A percentile compares a stretch with the other conserved stretches of the same genome.
phyloP scores from a whole-genome alignment of 2,888 invertebrate species.

The Nephrotoma flavescens region DNA sequence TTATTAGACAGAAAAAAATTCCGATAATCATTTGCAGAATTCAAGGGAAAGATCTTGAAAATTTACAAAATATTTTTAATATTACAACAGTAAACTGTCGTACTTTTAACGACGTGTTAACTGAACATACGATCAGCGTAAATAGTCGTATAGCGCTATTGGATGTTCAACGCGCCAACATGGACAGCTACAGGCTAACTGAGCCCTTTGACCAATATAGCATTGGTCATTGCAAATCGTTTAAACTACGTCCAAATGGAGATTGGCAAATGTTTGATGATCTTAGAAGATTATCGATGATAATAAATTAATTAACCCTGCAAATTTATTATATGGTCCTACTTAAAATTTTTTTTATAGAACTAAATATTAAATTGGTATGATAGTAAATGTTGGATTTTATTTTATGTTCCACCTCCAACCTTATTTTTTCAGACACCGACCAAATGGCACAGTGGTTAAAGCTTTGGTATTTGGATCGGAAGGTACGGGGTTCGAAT shows the following conservation, averaged over 20 bases:
- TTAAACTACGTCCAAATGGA: not conserved
- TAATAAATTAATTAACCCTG: not conserved
- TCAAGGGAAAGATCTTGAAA: not conserved
- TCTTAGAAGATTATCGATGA: not conserved
- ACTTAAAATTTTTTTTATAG: too few species aligned
- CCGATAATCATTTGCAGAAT: not conserved
- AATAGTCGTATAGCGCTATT: not conserved
- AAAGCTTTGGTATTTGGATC: too few species aligned
- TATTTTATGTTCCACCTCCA: too few species aligned
- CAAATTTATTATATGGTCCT: too few species aligned
- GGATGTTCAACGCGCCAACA: not conserved
- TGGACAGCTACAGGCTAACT: not conserved
- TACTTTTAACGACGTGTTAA: not conserved
- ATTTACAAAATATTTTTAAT: not conserved
- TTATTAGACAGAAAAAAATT: not conserved
- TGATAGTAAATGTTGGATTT: too few species aligned
- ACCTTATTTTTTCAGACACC: too few species aligned
- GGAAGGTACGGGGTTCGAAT: too few species aligned
- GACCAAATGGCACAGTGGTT: too few species aligned
- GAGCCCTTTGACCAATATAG: not conserved
- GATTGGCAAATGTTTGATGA: not conserved
- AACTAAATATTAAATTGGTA: too few species aligned
- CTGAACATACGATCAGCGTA: not conserved
- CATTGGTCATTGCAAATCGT: not conserved
- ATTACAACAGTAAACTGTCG: not conserved